Base-by-base conservation (phyloP, 2,888 invertebrate genomes). In the Callinectes sapidus region DNA sequence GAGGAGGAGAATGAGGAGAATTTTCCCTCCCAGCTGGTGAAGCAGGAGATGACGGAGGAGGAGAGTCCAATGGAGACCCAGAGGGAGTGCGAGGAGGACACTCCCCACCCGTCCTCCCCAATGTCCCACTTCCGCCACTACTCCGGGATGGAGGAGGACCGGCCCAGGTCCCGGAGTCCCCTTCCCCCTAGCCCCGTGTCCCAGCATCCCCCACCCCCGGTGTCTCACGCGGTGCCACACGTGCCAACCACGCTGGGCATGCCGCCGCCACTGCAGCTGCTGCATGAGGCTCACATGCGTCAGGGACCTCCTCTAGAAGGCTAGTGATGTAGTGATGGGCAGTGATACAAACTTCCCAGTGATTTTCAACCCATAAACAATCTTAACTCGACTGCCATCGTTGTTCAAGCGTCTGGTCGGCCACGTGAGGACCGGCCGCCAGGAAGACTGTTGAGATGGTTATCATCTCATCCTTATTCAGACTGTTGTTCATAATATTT, bases 271-370 rank as follows among this genome's bases (percentile, higher is more conserved):
- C 87, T 94, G 28, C 94, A 94, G 87, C 90, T 94, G 39, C 87
- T 94, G 28, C 94, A 94, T 77, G 94, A 94, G 32, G 93, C 94
- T 39, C 94, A 94, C 71, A 88, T 94, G 92, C 94, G 94, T 28
- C 92, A 92, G 66, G 92, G 93, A 54, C 93, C 94, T 42, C 94
- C 94, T 87, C 88, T 94, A 92, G 94, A 94, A 87, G 94, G 94
- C 71, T 94, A 93, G 93, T 90, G 88, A 90, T 71, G 66, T 89
- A 88, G 71, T 16, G 66, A 23, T 48, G 61, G 54, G 48, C 66
- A 77, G 85, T 61, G 88, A 48, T 71, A 28, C 61, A 85, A 85
- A 90, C 90, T 55, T 90, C 90, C 88, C 66, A 88, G 92, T 87
- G 92, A 54, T 48, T 86, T 54, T 77, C 54, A 39, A 61, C 89